Percentiles rank a stretch among this genome's conserved stretches.
phyloP scores from a whole-genome alignment of 2,888 invertebrate genomes.

The Synergus gifuensis region DNA sequence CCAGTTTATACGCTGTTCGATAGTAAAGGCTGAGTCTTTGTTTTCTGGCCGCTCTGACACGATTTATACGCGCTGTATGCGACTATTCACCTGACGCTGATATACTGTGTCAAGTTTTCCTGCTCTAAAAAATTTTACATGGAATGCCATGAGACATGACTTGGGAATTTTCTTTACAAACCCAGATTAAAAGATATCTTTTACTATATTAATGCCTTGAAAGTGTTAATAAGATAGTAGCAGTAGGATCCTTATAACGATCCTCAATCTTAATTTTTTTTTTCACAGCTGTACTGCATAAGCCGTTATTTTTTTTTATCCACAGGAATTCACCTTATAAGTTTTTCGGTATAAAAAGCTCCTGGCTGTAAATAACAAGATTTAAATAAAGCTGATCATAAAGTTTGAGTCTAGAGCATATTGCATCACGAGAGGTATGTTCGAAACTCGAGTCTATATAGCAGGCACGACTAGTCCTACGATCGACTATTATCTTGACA shows the following conservation, averaged over 20 bases:
- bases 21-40: constrained; percentile 34
- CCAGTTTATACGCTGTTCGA: constrained; percentile 50
- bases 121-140: background rate
- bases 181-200: background rate
- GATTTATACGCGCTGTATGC: constrained; percentile 26
- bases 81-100: constrained; percentile 29
- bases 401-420: constrained; percentile 31
- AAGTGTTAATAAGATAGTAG: background rate
- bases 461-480: constrained; percentile 27
- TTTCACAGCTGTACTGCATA: too few species aligned
- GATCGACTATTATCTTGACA: constrained; percentile 36
- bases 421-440: constrained; percentile 29
- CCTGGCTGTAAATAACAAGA: constrained; percentile 27
- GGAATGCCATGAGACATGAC: background rate
- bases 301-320: background rate
- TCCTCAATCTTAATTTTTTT: too few species aligned
- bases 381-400: constrained; percentile 11
- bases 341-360: background rate
- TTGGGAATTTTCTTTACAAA: background rate
- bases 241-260: background rate
- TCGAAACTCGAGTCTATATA: constrained; percentile 5
- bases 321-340: background rate
- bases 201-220: background rate
- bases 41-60: constrained; percentile 25
- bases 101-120: constrained; percentile 35